Evolutionary conservation across 1,140 invertebrate genomes (phyloP).

Genomic region (Trichomalopsis sarcophagae): DNA sequence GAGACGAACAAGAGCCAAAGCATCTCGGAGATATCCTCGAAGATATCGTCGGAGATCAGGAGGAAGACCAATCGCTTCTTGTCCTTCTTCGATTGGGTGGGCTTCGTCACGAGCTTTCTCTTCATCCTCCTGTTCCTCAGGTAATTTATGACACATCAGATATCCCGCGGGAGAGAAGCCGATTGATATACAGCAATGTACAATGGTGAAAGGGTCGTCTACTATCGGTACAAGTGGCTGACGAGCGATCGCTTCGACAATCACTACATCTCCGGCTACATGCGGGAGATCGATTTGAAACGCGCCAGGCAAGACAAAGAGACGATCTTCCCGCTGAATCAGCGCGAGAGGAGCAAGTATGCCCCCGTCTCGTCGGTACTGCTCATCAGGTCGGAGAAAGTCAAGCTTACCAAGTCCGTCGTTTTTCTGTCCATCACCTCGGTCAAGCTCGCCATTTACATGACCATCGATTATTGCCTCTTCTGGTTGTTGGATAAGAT

Average conservation of each 20-base stretch:
- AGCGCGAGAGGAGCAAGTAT: conserved; percentile 80
- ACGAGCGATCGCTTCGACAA: conserved; percentile 85
- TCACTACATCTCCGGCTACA: conserved; percentile 81
- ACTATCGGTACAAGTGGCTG: conserved; percentile 84
- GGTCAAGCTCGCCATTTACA: conserved; percentile 81
- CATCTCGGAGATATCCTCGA: conserved; percentile 75
- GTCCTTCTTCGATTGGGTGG: conserved; percentile 79
- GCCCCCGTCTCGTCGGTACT: conserved; percentile 78
- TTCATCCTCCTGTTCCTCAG: conserved; percentile 78
- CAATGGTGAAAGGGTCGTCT: conserved; percentile 76
- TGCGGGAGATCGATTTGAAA: conserved; percentile 82
- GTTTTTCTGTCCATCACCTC: conserved; percentile 79
- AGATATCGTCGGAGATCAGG: conserved; percentile 79
- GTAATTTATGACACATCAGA: conserved; percentile 64
- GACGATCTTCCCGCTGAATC: conserved; percentile 82
- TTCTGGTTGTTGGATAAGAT: conserved; percentile 80
- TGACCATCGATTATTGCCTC: conserved; percentile 83
- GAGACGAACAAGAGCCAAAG: conserved; percentile 76
- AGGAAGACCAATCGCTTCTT: conserved; percentile 76
- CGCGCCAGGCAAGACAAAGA: conserved; percentile 78
- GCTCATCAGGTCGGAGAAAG: conserved; percentile 79
- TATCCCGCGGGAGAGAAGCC: neutral
- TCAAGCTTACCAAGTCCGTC: conserved; percentile 77
- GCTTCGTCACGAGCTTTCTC: conserved; percentile 78
- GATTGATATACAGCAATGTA: neutral